Evolutionary conservation across 2,797 vertebrate genomes (phyloP).

Genomic region (Enteromius anoplus): DNA sequence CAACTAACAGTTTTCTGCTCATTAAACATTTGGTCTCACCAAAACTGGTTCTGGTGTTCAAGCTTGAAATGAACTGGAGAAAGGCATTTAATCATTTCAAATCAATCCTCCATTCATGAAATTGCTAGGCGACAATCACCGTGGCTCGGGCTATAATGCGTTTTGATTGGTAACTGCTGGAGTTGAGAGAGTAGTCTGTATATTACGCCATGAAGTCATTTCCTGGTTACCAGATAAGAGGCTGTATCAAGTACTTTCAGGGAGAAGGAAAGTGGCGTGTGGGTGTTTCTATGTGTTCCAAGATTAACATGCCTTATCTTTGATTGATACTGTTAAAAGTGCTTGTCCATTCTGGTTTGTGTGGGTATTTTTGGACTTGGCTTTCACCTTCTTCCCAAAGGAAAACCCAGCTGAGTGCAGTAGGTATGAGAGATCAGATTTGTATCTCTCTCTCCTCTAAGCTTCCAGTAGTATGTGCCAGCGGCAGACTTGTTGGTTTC

Average conservation of each 20-base stretch:
- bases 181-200: conserved; percentile 20
- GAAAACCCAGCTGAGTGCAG: conserved; percentile 4
- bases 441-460: conserved; percentile 64
- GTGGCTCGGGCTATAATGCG: conserved; percentile 14
- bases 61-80: conserved; percentile 15
- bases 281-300: conserved; percentile 27
- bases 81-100: conserved; percentile 20
- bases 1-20: conserved; percentile 5
- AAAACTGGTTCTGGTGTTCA: conserved; percentile 44
- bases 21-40: not conserved
- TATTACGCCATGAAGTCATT: conserved; percentile 39
- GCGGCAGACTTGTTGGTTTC: conserved; percentile 88
- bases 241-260: not conserved
- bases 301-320: conserved; percentile 17
- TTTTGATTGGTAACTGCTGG: conserved; percentile 41
- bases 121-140: conserved; percentile 29
- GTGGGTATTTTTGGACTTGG: conserved; percentile 9
- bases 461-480: conserved; percentile 94
- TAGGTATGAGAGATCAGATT: not conserved
- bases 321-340: conserved; percentile 8
- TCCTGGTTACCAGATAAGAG: conserved; percentile 48
- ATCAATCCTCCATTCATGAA: conserved; percentile 51
- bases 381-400: not conserved
- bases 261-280: conserved; percentile 31
- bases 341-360: not conserved